Evolutionary conservation across 2,113 vertebrate genomes (phyloP), one percentile per base, ranked within the genome.

Genomic region (Atlantisia rogersi): DNA sequence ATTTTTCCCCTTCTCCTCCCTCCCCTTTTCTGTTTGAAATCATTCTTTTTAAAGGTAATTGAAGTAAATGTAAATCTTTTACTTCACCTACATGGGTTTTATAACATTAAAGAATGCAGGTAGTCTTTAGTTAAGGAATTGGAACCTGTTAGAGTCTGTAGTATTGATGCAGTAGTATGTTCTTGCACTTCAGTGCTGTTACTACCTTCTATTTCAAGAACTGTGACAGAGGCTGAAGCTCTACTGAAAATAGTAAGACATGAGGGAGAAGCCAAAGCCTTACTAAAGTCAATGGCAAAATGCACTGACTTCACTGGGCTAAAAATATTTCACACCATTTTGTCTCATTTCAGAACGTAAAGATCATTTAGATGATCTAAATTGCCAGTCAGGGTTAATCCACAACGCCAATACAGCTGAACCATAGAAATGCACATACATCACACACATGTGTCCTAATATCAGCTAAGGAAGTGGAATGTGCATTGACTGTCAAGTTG

Each of bases 401-500:
- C 25, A 26, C 52, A 53, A 8, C 24, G 3, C 29, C n/a, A 59
- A 9, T 29, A 48, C 70, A 93, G 52, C 28, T 80, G 62, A 96
- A 88, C 32, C 77, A 94, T 18, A 46, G 40, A 81, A 81, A 67
- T 21, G 46, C 28, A 32, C 52, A 63, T 18, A 22, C 60, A 81
- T 92, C 73, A 80, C 50, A 85, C 29, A 46, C 26, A 24, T 0
- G 2, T 48, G 58, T 86, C 65, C 83, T 67, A 92, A 37, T 85
- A 87, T 42, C 75, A 92, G 13, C 50, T 56, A 29, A 93, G 59
- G 75, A 95, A 90, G 62, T 88, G 39, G 31, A 91, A 91, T 86
- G 76, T 44, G 14, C 95, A 95, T 94, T 96, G 87, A 84, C 26
- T 77, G 97, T 91, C 52, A 59, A 46, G 75, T 31, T 79, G 89